These are phyloP conservation scores for Chromoteleia sp. DNA, from an alignment of 2,888 invertebrate species.

Conservation along the genomic window DNA sequence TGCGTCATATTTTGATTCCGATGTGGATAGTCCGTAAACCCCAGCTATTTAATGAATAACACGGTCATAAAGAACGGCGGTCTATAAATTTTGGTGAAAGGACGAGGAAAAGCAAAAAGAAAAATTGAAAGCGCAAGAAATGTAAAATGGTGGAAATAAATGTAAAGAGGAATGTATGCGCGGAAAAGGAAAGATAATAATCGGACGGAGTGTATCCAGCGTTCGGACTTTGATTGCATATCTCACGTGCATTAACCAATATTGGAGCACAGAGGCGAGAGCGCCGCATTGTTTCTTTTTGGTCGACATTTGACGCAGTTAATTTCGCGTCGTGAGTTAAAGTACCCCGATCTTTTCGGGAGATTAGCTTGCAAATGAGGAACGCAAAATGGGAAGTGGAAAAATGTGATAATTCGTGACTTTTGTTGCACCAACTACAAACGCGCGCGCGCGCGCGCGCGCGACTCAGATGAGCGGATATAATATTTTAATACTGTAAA, in stretches of 20 bases:
- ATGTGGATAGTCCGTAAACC: conserved; percentile 28
- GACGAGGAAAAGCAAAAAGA: conserved; percentile 30
- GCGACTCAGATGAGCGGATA: conserved; percentile 19
- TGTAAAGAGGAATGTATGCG: conserved; percentile 38
- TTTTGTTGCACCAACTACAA: no score
- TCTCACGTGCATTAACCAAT: conserved; percentile 58
- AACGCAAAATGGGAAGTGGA: conserved; percentile 37
- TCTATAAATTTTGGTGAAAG: conserved; percentile 41
- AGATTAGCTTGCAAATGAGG: conserved; percentile 50
- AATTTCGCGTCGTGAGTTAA: conserved; percentile 53
- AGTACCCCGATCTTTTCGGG: conserved; percentile 44
- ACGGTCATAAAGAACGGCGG: conserved; percentile 32
- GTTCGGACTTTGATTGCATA: conserved; percentile 56
- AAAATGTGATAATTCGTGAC: conserved; percentile 45
- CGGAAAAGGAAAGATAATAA: conserved; percentile 55
- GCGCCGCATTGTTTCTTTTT: conserved; percentile 38
- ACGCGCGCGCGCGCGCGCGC: no score
- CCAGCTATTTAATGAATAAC: conserved; percentile 42
- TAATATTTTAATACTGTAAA: conserved; percentile 24
- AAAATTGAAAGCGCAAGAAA: conserved; percentile 43
- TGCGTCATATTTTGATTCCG: conserved; percentile 20
- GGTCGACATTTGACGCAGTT: conserved; percentile 55
- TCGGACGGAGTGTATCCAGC: conserved; percentile 43
- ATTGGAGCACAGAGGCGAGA: conserved; percentile 37
- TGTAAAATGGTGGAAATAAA: conserved; percentile 64